Evolutionary conservation across 2,797 vertebrate species (phyloP).

Genomic region (Percopsis omiscomaycus): DNA sequence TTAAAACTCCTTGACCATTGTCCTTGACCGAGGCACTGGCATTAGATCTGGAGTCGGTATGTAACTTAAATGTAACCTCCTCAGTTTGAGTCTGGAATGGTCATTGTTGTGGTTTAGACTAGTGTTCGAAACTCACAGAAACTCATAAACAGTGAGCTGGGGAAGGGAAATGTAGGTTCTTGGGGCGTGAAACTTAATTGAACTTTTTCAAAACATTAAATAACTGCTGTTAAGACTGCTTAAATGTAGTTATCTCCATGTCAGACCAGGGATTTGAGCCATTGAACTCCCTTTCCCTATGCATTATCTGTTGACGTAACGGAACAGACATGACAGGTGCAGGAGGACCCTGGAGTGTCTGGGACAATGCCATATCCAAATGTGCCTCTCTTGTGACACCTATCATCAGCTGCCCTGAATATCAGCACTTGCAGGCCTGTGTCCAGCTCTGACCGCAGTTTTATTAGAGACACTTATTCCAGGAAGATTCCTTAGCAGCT

Average conservation of each 20-base stretch:
- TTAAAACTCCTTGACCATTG: no score
- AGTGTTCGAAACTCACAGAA: no score
- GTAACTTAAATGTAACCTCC: no score
- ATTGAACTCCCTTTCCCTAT: not conserved
- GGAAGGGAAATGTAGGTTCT: no score
- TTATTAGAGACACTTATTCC: constrained; percentile 38
- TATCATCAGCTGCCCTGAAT: constrained; percentile 30
- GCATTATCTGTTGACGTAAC: constrained; percentile 42
- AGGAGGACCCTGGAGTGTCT: constrained; percentile 39
- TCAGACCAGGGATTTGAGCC: constrained; percentile 9
- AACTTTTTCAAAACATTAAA: no score
- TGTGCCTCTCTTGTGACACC: constrained; percentile 38
- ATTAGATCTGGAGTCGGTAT: no score
- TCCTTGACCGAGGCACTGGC: no score
- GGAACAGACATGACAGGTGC: constrained; percentile 65
- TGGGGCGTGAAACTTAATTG: no score
- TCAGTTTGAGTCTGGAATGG: no score
- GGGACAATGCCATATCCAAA: constrained; percentile 50
- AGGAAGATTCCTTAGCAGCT: constrained; percentile 35
- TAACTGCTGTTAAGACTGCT: no score
- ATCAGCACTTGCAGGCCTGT: constrained; percentile 2
- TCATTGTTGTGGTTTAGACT: no score
- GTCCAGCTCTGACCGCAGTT: constrained; percentile 44
- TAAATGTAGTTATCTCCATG: constrained; percentile 17
- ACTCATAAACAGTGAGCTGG: no score